Percentiles rank a stretch among this genome's conserved stretches.
These are phyloP conservation scores for Romanogobio albipinnatus DNA, from an alignment of 2,113 vertebrate species.

Conservation along the genomic window DNA sequence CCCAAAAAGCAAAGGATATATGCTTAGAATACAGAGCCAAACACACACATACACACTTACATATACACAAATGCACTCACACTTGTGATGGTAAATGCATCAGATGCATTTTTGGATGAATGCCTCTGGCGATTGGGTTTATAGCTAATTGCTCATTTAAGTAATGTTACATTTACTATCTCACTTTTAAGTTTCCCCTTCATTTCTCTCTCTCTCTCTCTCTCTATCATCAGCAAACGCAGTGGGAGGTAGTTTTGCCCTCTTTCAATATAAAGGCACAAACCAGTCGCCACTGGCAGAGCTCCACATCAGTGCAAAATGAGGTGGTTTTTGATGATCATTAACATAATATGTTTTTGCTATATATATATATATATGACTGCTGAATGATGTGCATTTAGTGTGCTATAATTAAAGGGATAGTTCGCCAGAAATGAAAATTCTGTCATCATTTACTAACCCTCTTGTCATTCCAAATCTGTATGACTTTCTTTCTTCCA, in stretches of 20 bases:
- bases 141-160: conserved; percentile 54
- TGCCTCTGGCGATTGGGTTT: conserved; percentile 31
- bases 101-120: neutral
- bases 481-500: neutral
- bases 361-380: conserved; percentile 16
- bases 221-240: conserved; percentile 25
- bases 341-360: conserved; percentile 7
- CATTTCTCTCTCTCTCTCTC: conserved; percentile 10
- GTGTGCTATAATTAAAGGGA: conserved; percentile 24
- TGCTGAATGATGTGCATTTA: conserved; percentile 20
- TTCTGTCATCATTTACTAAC: conserved; percentile 5
- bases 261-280: conserved; percentile 33
- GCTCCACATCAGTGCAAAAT: conserved; percentile 35
- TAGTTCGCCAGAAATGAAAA: neutral
- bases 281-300: conserved; percentile 20
- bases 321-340: conserved; percentile 20
- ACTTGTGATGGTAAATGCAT: conserved; percentile 9
- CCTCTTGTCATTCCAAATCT: neutral
- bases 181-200: conserved; percentile 20
- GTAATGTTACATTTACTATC: conserved; percentile 43
- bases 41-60: conserved; percentile 35
- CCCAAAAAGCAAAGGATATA: conserved; percentile 1
- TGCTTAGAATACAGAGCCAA: neutral
- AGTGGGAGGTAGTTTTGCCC: conserved; percentile 17
- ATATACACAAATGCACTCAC: conserved; percentile 8